A percentile compares a stretch with the other conserved stretches of the same genome.
Conservation (phyloP, 2,888 invertebrate genomes). For the Cosmia pyralina region DNA sequence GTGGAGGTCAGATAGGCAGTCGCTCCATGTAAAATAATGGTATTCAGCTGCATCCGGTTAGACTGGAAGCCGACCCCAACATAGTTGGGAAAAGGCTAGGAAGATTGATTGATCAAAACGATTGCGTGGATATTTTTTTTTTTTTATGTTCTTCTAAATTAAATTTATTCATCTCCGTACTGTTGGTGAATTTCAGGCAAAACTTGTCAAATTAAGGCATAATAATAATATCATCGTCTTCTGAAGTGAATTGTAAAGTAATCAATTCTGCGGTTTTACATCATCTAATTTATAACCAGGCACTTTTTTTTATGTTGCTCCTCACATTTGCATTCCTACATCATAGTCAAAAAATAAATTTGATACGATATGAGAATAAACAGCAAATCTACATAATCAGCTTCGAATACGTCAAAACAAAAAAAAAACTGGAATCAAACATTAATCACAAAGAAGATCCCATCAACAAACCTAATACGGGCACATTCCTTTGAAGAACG, state of each 20-base stretch:
- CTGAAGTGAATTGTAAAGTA: not conserved
- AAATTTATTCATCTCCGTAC: not conserved
- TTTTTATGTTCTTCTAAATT: not conserved
- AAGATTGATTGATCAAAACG: too few species aligned
- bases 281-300: not conserved
- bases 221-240: not conserved
- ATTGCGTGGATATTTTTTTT: not conserved
- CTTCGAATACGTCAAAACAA: conserved; percentile 15
- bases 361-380: conserved; percentile 16
- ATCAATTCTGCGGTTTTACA: not conserved
- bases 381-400: conserved; percentile 23
- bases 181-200: not conserved
- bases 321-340: conserved; percentile 8
- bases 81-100: too few species aligned
- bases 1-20: too few species aligned
- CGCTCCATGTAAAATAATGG: too few species aligned
- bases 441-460: conserved; percentile 31
- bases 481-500: conserved; percentile 57
- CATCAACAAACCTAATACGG: conserved; percentile 39
- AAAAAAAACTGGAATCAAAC: conserved; percentile 19
- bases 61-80: too few species aligned
- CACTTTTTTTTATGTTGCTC: not conserved
- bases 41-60: too few species aligned
- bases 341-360: conserved; percentile 9
- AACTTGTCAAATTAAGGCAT: not conserved